Percentiles rank a stretch among this genome's conserved stretches.
These are phyloP conservation scores for Euleptes europaea DNA, from an alignment of 2,113 vertebrate species.

Conservation along the genomic window DNA sequence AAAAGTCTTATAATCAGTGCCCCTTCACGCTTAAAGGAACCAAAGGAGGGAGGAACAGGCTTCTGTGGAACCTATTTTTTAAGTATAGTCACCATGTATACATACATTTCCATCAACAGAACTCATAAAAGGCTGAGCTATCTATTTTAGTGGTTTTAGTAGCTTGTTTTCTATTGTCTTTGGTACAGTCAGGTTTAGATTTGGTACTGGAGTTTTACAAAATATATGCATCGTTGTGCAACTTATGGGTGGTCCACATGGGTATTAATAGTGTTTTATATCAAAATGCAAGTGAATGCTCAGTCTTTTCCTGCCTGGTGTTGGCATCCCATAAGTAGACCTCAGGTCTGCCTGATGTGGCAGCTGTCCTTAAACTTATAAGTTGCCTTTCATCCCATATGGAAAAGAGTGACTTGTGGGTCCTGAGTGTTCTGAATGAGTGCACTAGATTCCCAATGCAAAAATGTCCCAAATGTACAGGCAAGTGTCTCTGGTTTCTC, in stretches of 20 bases:
- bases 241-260: background rate
- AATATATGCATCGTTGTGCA: background rate
- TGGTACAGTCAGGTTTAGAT: background rate
- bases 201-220: background rate
- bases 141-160: background rate
- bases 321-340: background rate
- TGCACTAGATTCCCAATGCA: background rate
- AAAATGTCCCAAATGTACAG: background rate
- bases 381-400: background rate
- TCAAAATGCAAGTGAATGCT: background rate
- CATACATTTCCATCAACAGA: background rate
- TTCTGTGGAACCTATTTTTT: no score
- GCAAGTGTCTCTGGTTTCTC: background rate
- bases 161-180: background rate
- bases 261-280: background rate
- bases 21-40: no score
- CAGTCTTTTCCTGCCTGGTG: background rate
- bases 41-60: no score
- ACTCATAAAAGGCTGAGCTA: background rate
- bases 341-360: background rate
- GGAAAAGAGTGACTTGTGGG: background rate
- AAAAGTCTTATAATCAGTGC: no score
- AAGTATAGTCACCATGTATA: background rate
- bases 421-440: background rate
- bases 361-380: background rate